phyloP scores from a whole-genome alignment of 2,113 vertebrate species.

The Mesitornis unicolor region DNA sequence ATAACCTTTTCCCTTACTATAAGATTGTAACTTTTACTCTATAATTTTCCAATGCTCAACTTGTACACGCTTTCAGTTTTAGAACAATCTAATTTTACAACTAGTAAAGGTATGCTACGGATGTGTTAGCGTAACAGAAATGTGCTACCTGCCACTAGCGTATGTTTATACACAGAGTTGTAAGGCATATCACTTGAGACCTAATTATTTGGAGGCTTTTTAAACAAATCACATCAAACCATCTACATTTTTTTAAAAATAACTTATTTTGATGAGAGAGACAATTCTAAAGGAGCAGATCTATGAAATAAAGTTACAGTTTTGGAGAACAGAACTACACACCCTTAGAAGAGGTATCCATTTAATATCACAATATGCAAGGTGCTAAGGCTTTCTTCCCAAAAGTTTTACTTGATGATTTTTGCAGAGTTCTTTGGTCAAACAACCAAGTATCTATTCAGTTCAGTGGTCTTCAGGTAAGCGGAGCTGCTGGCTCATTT shows the following conservation, averaged over 20 bases:
- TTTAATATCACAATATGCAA: neutral
- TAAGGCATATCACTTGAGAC: neutral
- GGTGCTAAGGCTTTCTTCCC: neutral
- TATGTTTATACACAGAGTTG: neutral
- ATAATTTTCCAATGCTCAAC: neutral
- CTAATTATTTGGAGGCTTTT: neutral
- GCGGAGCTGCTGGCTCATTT: neutral
- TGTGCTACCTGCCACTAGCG: neutral
- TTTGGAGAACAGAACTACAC: neutral
- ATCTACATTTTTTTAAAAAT: neutral
- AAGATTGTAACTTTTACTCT: neutral
- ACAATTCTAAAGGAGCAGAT: neutral
- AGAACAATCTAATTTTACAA: neutral
- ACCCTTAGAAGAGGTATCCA: accelerated
- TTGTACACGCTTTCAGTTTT: neutral
- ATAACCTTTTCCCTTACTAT: neutral
- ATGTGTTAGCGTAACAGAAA: neutral
- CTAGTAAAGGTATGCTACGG: neutral
- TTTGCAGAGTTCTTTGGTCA: neutral
- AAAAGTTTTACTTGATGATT: neutral
- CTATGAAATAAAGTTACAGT: neutral
- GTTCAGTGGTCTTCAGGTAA: neutral
- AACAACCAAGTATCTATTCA: neutral
- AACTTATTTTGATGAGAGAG: neutral
- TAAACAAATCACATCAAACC: neutral